Evolutionary conservation across 2,113 vertebrate species (phyloP).

Genomic region (Alces alces): DNA sequence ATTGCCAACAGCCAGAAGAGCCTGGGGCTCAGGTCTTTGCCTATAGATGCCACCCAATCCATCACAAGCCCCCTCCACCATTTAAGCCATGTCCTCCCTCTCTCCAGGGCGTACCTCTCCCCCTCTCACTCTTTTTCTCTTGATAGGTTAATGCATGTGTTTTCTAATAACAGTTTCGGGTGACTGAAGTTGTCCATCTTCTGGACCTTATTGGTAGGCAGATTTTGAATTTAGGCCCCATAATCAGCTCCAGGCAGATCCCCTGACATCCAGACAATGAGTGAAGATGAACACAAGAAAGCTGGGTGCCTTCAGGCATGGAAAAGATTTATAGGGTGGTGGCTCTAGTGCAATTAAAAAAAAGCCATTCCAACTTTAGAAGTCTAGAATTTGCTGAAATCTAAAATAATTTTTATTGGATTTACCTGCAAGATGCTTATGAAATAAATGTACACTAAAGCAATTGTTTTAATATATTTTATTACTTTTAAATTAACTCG

Average conservation of each 20-base stretch:
- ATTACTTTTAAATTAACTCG: background rate
- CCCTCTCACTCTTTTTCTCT: background rate
- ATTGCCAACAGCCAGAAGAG: background rate
- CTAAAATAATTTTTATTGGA: background rate
- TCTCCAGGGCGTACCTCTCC: background rate
- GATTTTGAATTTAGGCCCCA: background rate
- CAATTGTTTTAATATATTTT: background rate
- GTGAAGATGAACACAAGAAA: background rate
- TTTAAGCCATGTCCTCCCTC: background rate
- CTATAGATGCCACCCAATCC: background rate
- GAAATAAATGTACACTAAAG: background rate
- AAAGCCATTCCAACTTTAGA: background rate
- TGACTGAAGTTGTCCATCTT: slow-evolving; percentile 36
- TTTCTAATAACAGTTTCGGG: slow-evolving; percentile 35
- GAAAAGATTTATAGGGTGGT: background rate
- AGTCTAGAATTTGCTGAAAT: background rate
- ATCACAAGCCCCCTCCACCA: background rate
- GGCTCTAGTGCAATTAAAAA: background rate
- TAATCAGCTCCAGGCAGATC: background rate
- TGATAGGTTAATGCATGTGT: background rate
- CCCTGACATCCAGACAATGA: background rate
- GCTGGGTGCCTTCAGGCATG: background rate
- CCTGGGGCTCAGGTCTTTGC: background rate
- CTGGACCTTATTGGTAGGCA: background rate
- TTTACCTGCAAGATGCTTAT: background rate